These are phyloP conservation scores for Opisthograptis luteolata DNA, from an alignment of 2,888 invertebrate species.

Conservation along the genomic window DNA sequence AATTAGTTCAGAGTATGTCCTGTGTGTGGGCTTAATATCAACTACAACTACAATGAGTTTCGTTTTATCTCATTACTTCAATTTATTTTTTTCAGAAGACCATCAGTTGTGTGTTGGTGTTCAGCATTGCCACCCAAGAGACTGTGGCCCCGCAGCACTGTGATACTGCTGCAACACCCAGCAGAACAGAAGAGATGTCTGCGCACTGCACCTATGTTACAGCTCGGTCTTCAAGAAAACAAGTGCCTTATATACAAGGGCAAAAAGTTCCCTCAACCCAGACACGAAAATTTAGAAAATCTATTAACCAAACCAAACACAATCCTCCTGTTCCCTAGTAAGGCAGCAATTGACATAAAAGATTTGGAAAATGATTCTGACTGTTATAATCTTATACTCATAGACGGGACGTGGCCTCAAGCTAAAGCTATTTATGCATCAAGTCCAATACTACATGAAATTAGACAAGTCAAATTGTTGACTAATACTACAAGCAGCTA, in stretches of 20 bases:
- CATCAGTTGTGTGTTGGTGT: conserved; percentile 95
- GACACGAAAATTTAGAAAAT: conserved; percentile 86
- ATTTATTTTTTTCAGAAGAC: conserved; percentile 86
- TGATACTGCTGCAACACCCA: conserved; percentile 95
- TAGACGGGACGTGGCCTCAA: conserved; percentile 98
- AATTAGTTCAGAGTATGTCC: too few relatives aligned
- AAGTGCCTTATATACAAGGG: conserved; percentile 93
- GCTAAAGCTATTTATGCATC: conserved; percentile 95
- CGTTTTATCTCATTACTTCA: background rate
- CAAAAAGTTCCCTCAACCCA: conserved; percentile 91
- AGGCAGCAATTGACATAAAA: conserved; percentile 88
- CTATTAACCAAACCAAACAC: conserved; percentile 88
- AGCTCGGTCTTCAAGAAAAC: conserved; percentile 88
- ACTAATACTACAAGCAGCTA: conserved; percentile 91
- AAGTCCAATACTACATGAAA: conserved; percentile 88
- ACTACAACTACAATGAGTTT: too few relatives aligned
- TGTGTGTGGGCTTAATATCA: too few relatives aligned
- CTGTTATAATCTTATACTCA: conserved; percentile 90
- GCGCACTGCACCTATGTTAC: conserved; percentile 95
- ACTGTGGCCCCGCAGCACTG: conserved; percentile 87
- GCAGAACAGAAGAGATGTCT: conserved; percentile 96
- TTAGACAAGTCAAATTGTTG: conserved; percentile 93
- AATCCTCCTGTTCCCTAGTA: conserved; percentile 92
- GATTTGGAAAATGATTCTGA: conserved; percentile 68
- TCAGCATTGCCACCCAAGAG: conserved; percentile 89